Percentiles rank a stretch among this genome's conserved stretches.
Conservation (phyloP, 2,113 vertebrate species). For the Tetraodon nigroviridis region DNA sequence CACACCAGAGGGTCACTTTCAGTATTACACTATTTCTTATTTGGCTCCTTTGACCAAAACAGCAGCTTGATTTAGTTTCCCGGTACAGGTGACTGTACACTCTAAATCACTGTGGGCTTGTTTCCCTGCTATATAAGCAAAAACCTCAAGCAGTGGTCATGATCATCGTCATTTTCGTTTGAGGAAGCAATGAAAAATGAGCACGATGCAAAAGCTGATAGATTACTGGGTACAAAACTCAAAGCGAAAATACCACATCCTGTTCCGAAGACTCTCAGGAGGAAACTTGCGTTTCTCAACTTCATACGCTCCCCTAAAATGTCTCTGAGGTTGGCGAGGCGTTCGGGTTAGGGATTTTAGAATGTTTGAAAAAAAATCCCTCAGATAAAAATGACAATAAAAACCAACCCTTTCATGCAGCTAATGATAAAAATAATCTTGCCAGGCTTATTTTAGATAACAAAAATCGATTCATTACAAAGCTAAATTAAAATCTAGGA, state of each 20-base stretch:
- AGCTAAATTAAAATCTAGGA: neutral
- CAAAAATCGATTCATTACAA: neutral
- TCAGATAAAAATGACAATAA: too few relatives aligned
- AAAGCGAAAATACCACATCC: constrained; percentile 70
- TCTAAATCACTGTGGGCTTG: neutral
- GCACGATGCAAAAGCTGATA: constrained; percentile 27
- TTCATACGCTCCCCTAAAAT: constrained; percentile 20
- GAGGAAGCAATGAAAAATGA: constrained; percentile 21
- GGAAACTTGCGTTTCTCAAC: constrained; percentile 47
- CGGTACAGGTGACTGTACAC: neutral
- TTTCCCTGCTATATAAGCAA: constrained; percentile 33
- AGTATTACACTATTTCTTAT: neutral
- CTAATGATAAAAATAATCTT: too few relatives aligned
- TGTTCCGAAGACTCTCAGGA: constrained; percentile 50
- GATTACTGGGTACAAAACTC: constrained; percentile 31
- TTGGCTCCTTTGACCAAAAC: neutral
- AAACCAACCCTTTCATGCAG: too few relatives aligned
- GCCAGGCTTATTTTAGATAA: neutral
- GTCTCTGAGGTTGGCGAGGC: neutral
- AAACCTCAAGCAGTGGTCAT: constrained; percentile 10
- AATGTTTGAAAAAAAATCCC: too few relatives aligned
- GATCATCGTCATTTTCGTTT: constrained; percentile 13
- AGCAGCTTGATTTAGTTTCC: neutral
- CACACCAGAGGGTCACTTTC: neutral
- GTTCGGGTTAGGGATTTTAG: too few relatives aligned